Conservation (phyloP, 2,888 invertebrate species). For the Volucella inflata region DNA sequence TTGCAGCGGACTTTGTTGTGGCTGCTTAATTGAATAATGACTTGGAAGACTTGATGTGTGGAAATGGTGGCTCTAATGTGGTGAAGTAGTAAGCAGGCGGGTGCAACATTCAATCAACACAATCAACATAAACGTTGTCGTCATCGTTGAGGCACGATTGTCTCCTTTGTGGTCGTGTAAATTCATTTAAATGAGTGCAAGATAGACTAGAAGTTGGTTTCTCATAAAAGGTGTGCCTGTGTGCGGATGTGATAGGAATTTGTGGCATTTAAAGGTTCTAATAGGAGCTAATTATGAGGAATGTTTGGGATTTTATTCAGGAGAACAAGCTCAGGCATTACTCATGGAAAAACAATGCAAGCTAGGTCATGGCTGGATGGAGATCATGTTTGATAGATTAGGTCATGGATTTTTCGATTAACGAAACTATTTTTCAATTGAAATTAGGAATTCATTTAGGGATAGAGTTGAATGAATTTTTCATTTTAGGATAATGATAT, state of each 20-base stretch:
- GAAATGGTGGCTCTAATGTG: conserved; percentile 53
- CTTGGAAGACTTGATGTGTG: conserved; percentile 58
- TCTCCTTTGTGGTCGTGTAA: conserved; percentile 57
- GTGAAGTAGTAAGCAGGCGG: conserved; percentile 51
- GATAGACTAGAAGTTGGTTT: not conserved
- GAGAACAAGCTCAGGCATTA: conserved; percentile 17
- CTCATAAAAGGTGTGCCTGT: not conserved
- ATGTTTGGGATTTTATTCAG: conserved; percentile 36
- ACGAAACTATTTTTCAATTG: not conserved
- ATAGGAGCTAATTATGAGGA: conserved; percentile 57
- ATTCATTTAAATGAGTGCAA: conserved; percentile 52
- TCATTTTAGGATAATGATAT: too few relatives aligned
- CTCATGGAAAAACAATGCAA: conserved; percentile 16
- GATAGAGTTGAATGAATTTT: not conserved
- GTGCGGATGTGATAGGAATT: conserved; percentile 34
- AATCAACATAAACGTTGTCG: conserved; percentile 64
- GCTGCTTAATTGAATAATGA: conserved; percentile 74
- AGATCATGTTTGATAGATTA: conserved; percentile 40
- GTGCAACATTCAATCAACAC: conserved; percentile 73
- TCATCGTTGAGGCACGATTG: conserved; percentile 50
- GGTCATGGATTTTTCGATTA: conserved; percentile 15
- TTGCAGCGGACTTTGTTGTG: not conserved
- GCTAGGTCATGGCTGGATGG: conserved; percentile 35
- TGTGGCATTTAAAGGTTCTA: conserved; percentile 44
- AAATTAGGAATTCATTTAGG: conserved; percentile 5